These are phyloP conservation scores for Cephalopterus ornatus DNA, from an alignment of 2,113 vertebrate genomes.

Conservation along the genomic window DNA sequence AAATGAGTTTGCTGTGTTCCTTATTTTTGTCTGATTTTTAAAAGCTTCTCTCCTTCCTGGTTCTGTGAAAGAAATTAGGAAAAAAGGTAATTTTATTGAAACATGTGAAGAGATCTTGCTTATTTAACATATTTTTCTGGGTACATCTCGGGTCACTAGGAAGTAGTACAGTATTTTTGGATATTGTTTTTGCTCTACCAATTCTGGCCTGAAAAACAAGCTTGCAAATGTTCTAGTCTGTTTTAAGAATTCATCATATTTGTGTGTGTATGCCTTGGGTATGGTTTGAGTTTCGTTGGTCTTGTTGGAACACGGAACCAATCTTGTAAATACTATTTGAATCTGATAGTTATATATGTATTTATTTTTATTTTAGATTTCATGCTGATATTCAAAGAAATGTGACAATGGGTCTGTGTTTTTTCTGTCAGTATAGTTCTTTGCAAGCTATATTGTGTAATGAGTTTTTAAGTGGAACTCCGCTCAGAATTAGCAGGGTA, in stretches of 20 bases:
- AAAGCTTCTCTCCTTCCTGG: background rate
- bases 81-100: background rate
- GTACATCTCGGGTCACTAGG: background rate
- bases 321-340: background rate
- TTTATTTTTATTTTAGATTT: background rate
- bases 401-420: background rate
- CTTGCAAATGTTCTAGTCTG: background rate
- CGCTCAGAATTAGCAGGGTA: background rate
- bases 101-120: background rate
- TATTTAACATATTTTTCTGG: background rate
- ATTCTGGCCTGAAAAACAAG: background rate
- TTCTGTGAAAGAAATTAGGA: background rate
- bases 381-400: background rate
- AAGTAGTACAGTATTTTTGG: background rate
- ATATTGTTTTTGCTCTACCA: background rate
- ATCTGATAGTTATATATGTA: background rate
- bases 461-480: background rate
- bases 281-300: background rate
- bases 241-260: background rate
- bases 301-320: background rate
- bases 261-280: background rate
- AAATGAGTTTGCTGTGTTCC: background rate
- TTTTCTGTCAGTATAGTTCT: background rate
- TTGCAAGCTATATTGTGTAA: background rate
- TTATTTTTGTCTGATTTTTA: background rate